phyloP scores from a whole-genome alignment of 2,797 vertebrate genomes.

The Anisognathus igniventris region DNA sequence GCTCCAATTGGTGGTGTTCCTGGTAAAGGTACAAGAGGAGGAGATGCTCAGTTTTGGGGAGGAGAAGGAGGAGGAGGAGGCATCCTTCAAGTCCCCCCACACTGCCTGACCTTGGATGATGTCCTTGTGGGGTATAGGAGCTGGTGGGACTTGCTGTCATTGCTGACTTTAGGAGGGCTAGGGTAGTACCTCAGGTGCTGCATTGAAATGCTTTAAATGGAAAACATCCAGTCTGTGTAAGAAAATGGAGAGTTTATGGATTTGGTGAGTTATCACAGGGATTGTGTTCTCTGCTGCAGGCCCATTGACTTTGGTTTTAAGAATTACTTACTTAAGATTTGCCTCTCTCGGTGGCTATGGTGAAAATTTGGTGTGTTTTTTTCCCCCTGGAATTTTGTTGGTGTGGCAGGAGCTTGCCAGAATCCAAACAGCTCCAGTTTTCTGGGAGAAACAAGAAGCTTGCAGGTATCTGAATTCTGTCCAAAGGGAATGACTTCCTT shows the following conservation, averaged over 20 bases:
- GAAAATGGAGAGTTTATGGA: not conserved
- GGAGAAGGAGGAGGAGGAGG: not conserved
- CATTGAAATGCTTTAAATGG: not conserved
- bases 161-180: not conserved
- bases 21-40: not conserved
- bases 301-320: not conserved
- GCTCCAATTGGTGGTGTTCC: not conserved
- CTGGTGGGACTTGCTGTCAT: not conserved
- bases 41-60: not conserved
- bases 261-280: not conserved
- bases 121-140: not conserved
- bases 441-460: not conserved
- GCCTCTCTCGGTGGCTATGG: not conserved
- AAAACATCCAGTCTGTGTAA: not conserved
- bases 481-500: not conserved
- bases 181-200: not conserved
- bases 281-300: not conserved
- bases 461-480: not conserved
- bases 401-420: not conserved
- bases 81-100: accelerated
- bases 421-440: not conserved
- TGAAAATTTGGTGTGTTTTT: not conserved
- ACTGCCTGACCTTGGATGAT: not conserved
- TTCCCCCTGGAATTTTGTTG: not conserved
- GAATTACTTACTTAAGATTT: not conserved